These are phyloP conservation scores for Meteorus colon DNA, from an alignment of 2,888 invertebrate species.

Conservation along the genomic window DNA sequence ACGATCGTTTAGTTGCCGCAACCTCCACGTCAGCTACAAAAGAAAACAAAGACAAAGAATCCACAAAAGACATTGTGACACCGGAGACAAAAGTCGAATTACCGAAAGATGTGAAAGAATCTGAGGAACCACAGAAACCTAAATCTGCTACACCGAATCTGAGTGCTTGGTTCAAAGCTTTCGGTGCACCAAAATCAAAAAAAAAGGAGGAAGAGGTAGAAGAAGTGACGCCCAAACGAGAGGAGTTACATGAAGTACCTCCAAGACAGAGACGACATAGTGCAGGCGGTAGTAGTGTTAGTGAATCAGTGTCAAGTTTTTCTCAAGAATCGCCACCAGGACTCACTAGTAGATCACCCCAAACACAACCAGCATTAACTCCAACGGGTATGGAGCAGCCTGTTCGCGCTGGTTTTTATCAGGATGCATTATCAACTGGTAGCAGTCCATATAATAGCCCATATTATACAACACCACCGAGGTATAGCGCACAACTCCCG, in stretches of 20 bases:
- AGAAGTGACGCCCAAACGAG: conserved; percentile 70
- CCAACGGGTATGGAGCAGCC: conserved; percentile 85
- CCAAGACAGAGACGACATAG: conserved; percentile 73
- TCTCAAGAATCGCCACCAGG: conserved; percentile 81
- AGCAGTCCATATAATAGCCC: conserved; percentile 86
- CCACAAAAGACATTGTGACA: conserved; percentile 58
- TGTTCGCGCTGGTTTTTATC: conserved; percentile 88
- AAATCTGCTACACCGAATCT: conserved; percentile 86
- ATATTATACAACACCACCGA: conserved; percentile 70
- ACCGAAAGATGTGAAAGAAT: conserved; percentile 43
- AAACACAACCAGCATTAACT: conserved; percentile 63
- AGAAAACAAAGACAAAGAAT: conserved; percentile 60
- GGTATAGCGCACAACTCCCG: conserved; percentile 86
- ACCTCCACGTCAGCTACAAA: conserved; percentile 52
- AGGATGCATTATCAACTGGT: conserved; percentile 88
- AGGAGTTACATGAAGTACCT: conserved; percentile 70
- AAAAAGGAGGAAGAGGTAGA: conserved; percentile 76
- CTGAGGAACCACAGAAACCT: conserved; percentile 75
- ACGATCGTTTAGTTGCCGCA: conserved; percentile 61
- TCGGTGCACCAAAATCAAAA: conserved; percentile 88
- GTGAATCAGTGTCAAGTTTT: conserved; percentile 69
- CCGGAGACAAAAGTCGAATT: conserved; percentile 55
- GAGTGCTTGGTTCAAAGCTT: conserved; percentile 94
- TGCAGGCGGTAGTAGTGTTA: conserved; percentile 68
- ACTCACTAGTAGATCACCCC: conserved; percentile 66